Evolutionary conservation across 2,113 vertebrate genomes (phyloP), one percentile per base, ranked within the genome.

Genomic region (Columbina picui): DNA sequence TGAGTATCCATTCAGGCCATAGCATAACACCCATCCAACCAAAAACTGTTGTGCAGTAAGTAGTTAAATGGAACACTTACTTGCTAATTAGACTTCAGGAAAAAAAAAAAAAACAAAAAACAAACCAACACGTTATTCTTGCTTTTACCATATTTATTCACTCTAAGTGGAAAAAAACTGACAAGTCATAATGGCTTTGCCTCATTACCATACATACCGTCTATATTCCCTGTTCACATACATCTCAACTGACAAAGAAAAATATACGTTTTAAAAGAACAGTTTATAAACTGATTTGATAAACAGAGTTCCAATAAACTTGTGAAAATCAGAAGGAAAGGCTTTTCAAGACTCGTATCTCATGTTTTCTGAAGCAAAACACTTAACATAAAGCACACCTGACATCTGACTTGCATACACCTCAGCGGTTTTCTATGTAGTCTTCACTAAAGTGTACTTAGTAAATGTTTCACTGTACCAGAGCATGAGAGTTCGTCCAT

Each of bases 401-500:
- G 77, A 98, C 98, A 98, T 99, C 99, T 96, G 98, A 98, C 97
- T 96, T 96, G 97, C 98, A 99, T 98, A 99, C 94, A 96, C 98
- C 99, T 97, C 70, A 15, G 43, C 97, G 99, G 99, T 99, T 99
- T 99, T 98, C 98, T 99, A 99, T 97, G 98, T 97, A 98, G 96
- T 97, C 99, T 93, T 99, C 99, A 99, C 98, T 96, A 98, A 98
- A 14, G 98, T 98, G 98, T 91, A 97, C 96, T 96, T 96, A 94
- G 95, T 56, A 90, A 96, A 87, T 85, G 87, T 91, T 92, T 96
- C 47, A 76, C 87, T 89, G 61, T 74, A 97, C 82, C 81, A 97
- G 90, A 97, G 60, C 94, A 91, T 77, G 74, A 97, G 74, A 97
- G 92, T 76, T 84, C 64, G 69, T 97, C 90, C 57, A 79, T 68